Conservation (phyloP, 2,888 invertebrate species). For the Hanleya hanleyi region DNA sequence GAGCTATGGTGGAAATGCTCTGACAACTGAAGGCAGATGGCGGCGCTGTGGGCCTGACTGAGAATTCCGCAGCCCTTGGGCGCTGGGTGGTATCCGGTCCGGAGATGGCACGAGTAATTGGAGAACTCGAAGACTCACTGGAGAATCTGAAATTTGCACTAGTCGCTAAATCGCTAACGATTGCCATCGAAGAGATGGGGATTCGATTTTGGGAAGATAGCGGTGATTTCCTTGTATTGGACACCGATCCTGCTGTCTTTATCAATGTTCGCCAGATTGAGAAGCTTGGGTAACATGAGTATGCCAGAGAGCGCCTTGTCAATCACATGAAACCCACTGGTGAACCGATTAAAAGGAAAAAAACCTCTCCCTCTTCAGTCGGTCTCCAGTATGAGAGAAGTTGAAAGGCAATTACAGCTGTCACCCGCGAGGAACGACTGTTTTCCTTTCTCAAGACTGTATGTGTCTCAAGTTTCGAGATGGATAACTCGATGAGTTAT, state of each 20-base stretch:
- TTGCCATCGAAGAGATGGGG: background rate
- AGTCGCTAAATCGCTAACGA: background rate
- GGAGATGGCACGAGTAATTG: slow-evolving; percentile 24
- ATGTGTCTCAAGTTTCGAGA: slow-evolving; percentile 21
- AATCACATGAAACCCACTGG: background rate
- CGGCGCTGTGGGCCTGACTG: slow-evolving; percentile 20
- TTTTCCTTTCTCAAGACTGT: slow-evolving; percentile 16
- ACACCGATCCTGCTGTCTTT: background rate
- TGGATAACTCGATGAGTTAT: slow-evolving; percentile 27
- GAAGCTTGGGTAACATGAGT: background rate
- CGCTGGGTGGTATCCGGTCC: slow-evolving; percentile 14
- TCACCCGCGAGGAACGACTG: background rate
- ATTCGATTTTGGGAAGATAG: background rate
- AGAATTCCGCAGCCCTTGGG: slow-evolving; percentile 18
- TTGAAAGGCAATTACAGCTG: background rate
- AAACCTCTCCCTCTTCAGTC: background rate
- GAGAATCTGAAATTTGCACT: background rate
- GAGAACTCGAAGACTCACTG: slow-evolving; percentile 12
- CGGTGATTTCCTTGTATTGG: background rate
- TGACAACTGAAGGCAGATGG: too few relatives aligned
- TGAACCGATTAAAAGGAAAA: background rate
- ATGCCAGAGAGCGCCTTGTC: background rate
- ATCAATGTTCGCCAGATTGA: background rate
- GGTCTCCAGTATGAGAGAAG: background rate
- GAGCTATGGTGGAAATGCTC: too few relatives aligned